phyloP scores from a whole-genome alignment of 1,140 invertebrate genomes.

The Diorhabda elongata region DNA sequence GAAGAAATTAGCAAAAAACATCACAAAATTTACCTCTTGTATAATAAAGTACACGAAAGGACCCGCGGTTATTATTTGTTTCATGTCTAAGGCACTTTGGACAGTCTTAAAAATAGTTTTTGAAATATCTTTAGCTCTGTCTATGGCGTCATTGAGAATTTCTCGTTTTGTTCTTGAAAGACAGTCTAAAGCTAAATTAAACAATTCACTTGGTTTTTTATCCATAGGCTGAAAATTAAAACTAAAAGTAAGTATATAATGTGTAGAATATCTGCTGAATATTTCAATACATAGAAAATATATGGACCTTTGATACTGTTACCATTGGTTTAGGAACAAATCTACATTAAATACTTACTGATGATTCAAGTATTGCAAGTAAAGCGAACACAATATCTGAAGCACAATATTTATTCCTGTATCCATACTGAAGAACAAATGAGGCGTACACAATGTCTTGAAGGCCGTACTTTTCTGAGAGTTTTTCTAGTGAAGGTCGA shows the following conservation, averaged over 20 bases:
- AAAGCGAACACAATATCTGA: constrained; percentile 80
- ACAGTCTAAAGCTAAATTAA: constrained; percentile 72
- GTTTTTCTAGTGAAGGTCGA: constrained; percentile 68
- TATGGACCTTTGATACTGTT: too few relatives aligned
- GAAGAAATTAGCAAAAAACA: too few relatives aligned
- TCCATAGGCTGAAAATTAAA: constrained; percentile 48
- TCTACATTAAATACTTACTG: constrained; percentile 49
- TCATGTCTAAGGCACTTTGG: constrained; percentile 74
- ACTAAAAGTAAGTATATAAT: neutral
- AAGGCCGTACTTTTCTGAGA: constrained; percentile 76
- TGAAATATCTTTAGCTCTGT: constrained; percentile 69
- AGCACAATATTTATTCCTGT: constrained; percentile 73
- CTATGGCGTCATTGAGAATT: constrained; percentile 65
- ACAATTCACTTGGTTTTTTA: constrained; percentile 58
- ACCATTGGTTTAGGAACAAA: too few relatives aligned
- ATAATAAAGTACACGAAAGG: constrained; percentile 86
- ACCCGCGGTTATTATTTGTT: constrained; percentile 78
- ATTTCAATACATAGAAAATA: too few relatives aligned
- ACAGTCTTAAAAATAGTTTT: constrained; percentile 75
- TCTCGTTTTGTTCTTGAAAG: constrained; percentile 62
- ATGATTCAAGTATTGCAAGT: constrained; percentile 74
- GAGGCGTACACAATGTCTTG: constrained; percentile 67
- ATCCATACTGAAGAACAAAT: constrained; percentile 80
- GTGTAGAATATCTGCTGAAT: too few relatives aligned
- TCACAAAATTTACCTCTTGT: constrained; percentile 56